Evolutionary conservation across 2,797 vertebrate genomes (phyloP), one percentile per base, ranked within the genome.

Genomic region (Danio aesculapii): DNA sequence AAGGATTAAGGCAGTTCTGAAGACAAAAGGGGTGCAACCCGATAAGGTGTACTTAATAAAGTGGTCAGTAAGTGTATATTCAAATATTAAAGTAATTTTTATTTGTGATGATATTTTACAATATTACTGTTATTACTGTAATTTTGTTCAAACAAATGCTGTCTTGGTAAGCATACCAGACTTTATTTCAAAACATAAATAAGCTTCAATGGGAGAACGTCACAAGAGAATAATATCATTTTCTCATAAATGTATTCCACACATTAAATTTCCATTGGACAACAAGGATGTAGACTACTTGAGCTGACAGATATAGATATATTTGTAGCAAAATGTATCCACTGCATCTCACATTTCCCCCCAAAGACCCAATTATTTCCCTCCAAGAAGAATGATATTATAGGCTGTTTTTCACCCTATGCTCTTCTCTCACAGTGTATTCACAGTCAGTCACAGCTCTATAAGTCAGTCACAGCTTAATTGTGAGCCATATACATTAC

Each of bases 321-420:
- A 55, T 39, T 11, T 44, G 41, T 14, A 72, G 10, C 21, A 12
- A 57, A 57, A 57, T 72, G 52, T 13, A 19, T 72, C n/a, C 68
- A 71, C 66, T 52, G 49, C 47, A 13, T 74, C 13, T 74, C 21
- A 69, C 67, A 39, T 69, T 69, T 41, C 19, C 0, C 72, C 46
- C 57, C 13, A 41, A 12, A 62, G 44, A 59, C 55, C 55, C 43
- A 59, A 59, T 59, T 73, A 59, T 13, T 6, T 58, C 53, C 41
- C 7, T 72, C 11, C 43, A 73, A 58, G 11, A 57, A 58, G 43
- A 46, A 7, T 39, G 67, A 71, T 73, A 49, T 73, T 59, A 30
- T 39, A 50, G 46, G 41, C 14, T 9, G 11, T 39, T 49, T 61
- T 62, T 73, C 57, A 12, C 55, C 12, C 43, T 19, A 16, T 53